phyloP scores from a whole-genome alignment of 37 sponge, comb jelly and placozoan genomes.

The Crambe crambe region DNA sequence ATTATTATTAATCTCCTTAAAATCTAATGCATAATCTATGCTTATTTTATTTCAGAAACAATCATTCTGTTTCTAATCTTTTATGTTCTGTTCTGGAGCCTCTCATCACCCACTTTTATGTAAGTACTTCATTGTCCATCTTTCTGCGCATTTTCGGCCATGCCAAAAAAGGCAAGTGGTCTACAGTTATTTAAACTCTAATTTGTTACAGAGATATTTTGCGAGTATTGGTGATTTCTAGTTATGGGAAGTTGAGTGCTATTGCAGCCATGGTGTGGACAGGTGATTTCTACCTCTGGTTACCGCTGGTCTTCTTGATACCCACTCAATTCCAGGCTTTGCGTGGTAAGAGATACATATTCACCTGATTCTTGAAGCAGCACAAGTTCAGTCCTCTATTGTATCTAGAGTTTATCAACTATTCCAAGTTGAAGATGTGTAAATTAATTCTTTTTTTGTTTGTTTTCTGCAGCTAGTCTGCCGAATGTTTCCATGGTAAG shows the following conservation, averaged over 20 bases:
- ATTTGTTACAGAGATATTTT: not conserved
- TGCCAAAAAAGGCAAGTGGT: no score
- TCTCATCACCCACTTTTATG: not conserved
- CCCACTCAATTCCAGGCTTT: conserved; percentile 67
- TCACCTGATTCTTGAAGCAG: not conserved
- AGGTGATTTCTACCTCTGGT: conserved; percentile 68
- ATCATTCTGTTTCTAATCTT: not conserved
- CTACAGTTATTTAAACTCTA: not conserved
- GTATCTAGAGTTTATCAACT: no score
- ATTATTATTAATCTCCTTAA: not conserved
- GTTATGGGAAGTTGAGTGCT: conserved; percentile 63
- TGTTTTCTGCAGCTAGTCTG: conserved; percentile 11
- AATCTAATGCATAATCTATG: not conserved
- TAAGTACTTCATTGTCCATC: not conserved
- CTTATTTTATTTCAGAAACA: not conserved
- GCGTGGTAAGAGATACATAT: conserved; percentile 51
- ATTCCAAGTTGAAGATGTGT: no score
- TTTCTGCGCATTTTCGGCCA: not conserved
- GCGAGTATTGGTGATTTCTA: conserved; percentile 67
- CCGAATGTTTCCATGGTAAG: not conserved
- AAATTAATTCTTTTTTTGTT: no score
- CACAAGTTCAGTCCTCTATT: no score
- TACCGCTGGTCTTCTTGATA: conserved; percentile 54
- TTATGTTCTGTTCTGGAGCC: not conserved
- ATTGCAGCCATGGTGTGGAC: conserved; percentile 83